Percentiles rank a stretch among this genome's conserved stretches.
These are phyloP conservation scores for Baryphthengus martii DNA, from an alignment of 2,113 vertebrate species.

Conservation along the genomic window DNA sequence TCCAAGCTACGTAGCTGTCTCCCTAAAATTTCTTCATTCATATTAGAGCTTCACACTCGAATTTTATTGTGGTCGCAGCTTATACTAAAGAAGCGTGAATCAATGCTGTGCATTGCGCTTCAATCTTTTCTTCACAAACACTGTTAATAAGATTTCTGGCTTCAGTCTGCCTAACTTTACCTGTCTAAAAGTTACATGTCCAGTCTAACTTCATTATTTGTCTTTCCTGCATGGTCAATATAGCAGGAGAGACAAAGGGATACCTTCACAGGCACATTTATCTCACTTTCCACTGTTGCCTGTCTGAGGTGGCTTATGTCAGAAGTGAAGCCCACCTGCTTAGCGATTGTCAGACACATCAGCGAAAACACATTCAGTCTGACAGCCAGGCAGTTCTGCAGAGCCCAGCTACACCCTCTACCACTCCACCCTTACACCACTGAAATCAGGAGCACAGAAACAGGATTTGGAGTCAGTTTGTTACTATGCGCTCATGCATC, in stretches of 20 bases:
- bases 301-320: neutral
- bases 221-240: neutral
- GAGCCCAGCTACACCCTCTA: neutral
- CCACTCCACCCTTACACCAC: neutral
- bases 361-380: neutral
- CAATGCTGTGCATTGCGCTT: neutral
- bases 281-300: neutral
- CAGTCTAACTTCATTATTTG: neutral
- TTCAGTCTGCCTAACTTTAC: neutral
- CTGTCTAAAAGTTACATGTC: neutral
- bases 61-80: neutral
- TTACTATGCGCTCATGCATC: neutral
- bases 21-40: neutral
- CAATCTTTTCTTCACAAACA: neutral
- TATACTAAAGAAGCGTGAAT: neutral
- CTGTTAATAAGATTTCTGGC: neutral
- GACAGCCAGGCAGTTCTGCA: neutral
- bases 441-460: neutral
- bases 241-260: neutral
- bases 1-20: neutral
- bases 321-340: neutral
- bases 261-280: neutral
- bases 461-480: neutral
- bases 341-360: neutral
- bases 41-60: neutral